phyloP scores from a whole-genome alignment of 2,888 invertebrate species.

The Gari tellinella region DNA sequence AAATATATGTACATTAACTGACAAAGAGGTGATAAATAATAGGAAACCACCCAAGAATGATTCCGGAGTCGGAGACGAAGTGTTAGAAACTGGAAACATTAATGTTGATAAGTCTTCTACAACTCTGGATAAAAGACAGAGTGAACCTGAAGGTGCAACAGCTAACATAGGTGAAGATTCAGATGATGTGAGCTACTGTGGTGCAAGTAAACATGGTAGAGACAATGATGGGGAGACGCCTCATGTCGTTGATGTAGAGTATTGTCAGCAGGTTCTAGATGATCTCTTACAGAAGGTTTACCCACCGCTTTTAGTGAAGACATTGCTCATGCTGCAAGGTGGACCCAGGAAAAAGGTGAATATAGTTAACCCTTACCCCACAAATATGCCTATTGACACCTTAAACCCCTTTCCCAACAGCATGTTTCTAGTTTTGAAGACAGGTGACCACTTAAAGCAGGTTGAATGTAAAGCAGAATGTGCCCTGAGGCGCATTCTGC shows the following conservation, averaged over 20 bases:
- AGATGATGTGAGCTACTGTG: not conserved
- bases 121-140: not conserved
- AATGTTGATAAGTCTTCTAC: not conserved
- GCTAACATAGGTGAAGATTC: not conserved
- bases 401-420: no score
- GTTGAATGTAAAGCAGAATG: no score
- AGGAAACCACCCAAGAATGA: no score
- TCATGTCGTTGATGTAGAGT: constrained; percentile 26
- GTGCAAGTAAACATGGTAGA: not conserved
- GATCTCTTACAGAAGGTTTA: constrained; percentile 87
- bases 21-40: not conserved
- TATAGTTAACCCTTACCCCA: no score
- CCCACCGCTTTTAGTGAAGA: constrained; percentile 88
- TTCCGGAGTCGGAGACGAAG: no score
- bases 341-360: constrained; percentile 61
- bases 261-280: constrained; percentile 83
- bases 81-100: not conserved
- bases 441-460: no score
- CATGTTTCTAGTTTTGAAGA: no score
- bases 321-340: constrained; percentile 88
- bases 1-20: not conserved
- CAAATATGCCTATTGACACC: no score
- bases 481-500: no score
- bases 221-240: not conserved
- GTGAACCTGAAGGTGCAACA: not conserved